phyloP scores from a whole-genome alignment of 2,888 invertebrate species.

The Laothoe populi region DNA sequence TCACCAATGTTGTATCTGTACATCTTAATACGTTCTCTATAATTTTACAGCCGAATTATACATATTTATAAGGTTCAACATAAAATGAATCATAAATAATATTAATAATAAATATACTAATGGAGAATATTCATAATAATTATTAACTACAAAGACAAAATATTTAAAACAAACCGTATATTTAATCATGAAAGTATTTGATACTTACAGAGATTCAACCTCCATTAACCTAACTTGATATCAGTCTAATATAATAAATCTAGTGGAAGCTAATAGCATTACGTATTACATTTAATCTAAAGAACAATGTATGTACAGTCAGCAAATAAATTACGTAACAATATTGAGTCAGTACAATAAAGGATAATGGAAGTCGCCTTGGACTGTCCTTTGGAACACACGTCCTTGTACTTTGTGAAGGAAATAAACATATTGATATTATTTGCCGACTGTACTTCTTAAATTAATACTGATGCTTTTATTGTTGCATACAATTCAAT shows the following conservation, averaged over 20 bases:
- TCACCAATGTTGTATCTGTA: background rate
- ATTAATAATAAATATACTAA: too few relatives aligned
- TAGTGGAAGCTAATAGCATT: constrained; percentile 24
- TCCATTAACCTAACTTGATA: constrained; percentile 48
- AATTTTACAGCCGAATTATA: background rate
- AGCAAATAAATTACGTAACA: constrained; percentile 24
- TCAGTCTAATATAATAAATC: constrained; percentile 54
- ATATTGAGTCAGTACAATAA: constrained; percentile 21
- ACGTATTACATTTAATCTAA: constrained; percentile 24
- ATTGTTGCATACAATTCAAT: constrained; percentile 18
- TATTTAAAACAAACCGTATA: constrained; percentile 31
- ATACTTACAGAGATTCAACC: constrained; percentile 48
- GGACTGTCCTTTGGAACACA: constrained; percentile 15
- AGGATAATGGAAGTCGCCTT: constrained; percentile 14
- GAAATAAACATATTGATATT: background rate
- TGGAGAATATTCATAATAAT: too few relatives aligned
- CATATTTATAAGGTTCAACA: background rate
- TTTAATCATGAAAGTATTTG: constrained; percentile 48
- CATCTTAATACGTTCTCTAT: background rate
- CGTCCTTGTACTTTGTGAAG: constrained; percentile 2
- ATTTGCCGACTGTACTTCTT: constrained; percentile 4
- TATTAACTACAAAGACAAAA: constrained; percentile 26
- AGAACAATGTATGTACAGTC: constrained; percentile 24
- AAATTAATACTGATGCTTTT: constrained; percentile 24
- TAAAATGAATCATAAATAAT: background rate